Conservation (phyloP, 2,797 vertebrate species). For the Hypotaenidia philippensis region DNA sequence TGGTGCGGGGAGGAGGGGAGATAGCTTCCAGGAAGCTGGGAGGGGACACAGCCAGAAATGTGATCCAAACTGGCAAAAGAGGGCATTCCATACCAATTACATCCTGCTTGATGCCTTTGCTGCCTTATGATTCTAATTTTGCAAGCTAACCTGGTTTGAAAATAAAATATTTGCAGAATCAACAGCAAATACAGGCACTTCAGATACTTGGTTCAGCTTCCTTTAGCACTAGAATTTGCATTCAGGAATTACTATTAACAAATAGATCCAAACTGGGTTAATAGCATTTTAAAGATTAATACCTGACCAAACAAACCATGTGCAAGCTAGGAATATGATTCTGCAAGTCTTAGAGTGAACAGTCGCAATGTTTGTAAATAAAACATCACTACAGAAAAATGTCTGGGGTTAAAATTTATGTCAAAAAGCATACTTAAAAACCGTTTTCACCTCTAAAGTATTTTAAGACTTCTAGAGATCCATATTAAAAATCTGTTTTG, state of each 20-base stretch:
- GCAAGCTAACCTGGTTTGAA: not conserved
- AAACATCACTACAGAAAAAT: not conserved
- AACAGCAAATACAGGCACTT: not conserved
- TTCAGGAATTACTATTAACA: not conserved
- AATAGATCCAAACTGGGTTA: not conserved
- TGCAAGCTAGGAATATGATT: not conserved
- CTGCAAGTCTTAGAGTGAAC: not conserved
- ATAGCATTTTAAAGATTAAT: not conserved
- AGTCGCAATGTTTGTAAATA: not conserved
- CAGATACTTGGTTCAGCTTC: not conserved
- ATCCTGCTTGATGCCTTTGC: not conserved
- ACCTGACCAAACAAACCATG: not conserved
- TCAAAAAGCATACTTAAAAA: not conserved
- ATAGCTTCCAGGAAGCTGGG: no score
- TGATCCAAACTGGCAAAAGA: no score
- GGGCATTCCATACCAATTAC: no score
- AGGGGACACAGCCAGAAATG: no score
- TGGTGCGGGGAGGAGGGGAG: no score
- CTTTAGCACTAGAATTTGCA: not conserved
- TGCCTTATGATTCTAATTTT: not conserved
- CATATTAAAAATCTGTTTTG: not conserved
- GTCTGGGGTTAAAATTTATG: not conserved
- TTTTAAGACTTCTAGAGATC: not conserved
- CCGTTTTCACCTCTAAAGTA: not conserved
- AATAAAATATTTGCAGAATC: not conserved